Conservation (phyloP, 2,797 vertebrate genomes). For the Sciurus vulgaris region DNA sequence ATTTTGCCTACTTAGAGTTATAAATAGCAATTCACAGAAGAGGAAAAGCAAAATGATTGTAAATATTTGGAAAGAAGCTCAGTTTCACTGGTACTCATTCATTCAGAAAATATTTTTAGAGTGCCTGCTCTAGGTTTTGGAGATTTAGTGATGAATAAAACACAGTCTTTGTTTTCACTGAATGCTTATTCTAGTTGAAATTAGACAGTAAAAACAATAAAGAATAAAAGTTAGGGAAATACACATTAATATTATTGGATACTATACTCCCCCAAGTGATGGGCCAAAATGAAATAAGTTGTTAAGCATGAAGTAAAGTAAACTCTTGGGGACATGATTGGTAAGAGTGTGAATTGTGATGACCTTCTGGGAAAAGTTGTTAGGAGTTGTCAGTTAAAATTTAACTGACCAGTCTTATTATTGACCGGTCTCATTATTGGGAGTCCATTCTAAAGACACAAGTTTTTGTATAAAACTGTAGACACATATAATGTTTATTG, state of each 20-base stretch:
- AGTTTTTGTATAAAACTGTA: background rate
- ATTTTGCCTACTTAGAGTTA: background rate
- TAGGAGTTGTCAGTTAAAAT: slow-evolving; percentile 54
- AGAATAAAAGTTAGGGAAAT: background rate
- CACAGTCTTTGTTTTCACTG: background rate
- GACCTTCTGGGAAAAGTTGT: slow-evolving; percentile 4
- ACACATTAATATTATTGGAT: background rate
- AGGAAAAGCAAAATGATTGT: background rate
- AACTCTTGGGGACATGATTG: background rate
- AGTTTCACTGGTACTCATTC: background rate
- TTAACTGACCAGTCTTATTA: background rate
- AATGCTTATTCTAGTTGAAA: background rate
- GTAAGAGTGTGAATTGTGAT: background rate
- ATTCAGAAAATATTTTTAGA: slow-evolving; percentile 8
- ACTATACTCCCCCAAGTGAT: background rate
- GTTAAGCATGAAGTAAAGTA: background rate
- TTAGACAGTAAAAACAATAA: background rate
- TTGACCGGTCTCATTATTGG: background rate
- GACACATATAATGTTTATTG: slow-evolving; percentile 1
- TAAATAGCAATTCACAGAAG: background rate
- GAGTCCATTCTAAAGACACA: background rate
- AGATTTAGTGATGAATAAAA: background rate
- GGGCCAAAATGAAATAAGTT: slow-evolving; percentile 8
- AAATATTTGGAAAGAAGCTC: background rate
- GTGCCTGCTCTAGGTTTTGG: background rate